Percentiles rank a stretch among this genome's conserved stretches.
Conservation (phyloP, 2,888 invertebrate species). For the Cybosia mesomella region DNA sequence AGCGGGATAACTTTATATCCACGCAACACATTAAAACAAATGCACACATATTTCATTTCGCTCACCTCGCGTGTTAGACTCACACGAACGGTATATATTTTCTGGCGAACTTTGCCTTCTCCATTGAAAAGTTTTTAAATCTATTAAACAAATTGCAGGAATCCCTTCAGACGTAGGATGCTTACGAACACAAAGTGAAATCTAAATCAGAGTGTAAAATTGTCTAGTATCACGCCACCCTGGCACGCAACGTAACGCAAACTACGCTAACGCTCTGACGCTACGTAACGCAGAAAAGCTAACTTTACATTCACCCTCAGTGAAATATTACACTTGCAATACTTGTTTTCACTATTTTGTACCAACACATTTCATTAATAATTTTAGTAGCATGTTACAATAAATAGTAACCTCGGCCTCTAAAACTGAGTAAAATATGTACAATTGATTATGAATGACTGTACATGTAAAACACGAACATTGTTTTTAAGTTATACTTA, state of each 20-base stretch:
- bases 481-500: slow-evolving; percentile 25
- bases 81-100: slow-evolving; percentile 31
- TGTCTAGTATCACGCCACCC: slow-evolving; percentile 43
- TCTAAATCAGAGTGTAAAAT: slow-evolving; percentile 44
- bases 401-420: slow-evolving; percentile 39
- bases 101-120: slow-evolving; percentile 45
- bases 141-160: slow-evolving; percentile 56
- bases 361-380: slow-evolving; percentile 43
- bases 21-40: slow-evolving; percentile 14
- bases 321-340: slow-evolving; percentile 40
- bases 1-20: slow-evolving; percentile 28
- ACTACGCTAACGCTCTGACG: slow-evolving; percentile 39
- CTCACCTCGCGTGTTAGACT: slow-evolving; percentile 43
- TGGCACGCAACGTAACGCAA: slow-evolving; percentile 37
- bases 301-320: slow-evolving; percentile 33
- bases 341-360: slow-evolving; percentile 39
- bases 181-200: slow-evolving; percentile 43
- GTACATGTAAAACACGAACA: slow-evolving; percentile 23
- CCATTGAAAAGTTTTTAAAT: slow-evolving; percentile 63
- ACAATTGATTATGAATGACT: slow-evolving; percentile 29
- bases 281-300: slow-evolving; percentile 43
- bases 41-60: slow-evolving; percentile 27
- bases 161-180: slow-evolving; percentile 34
- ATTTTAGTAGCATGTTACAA: slow-evolving; percentile 26
- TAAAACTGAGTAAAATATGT: slow-evolving; percentile 12